Conservation (phyloP, 2,113 vertebrate genomes). For the Proterorhinus semilunaris region DNA sequence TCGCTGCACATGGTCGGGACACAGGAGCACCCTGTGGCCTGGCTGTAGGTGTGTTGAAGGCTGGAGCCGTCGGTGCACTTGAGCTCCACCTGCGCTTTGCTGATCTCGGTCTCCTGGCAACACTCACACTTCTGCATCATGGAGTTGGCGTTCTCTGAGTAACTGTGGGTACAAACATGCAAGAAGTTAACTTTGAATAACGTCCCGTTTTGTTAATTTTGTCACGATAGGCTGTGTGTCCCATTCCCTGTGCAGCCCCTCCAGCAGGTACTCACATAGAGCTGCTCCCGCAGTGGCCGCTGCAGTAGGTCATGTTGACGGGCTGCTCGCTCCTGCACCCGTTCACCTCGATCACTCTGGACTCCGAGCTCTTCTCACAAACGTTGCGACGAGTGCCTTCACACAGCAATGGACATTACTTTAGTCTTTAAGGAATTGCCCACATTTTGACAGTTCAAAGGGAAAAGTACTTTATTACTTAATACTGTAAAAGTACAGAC, state of each 20-base stretch:
- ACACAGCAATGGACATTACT: neutral
- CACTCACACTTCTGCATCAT: conserved; percentile 79
- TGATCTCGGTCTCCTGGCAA: conserved; percentile 78
- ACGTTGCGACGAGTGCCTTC: conserved; percentile 53
- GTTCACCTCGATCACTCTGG: conserved; percentile 58
- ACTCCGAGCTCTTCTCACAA: conserved; percentile 69
- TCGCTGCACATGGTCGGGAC: neutral
- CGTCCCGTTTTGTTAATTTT: too few species aligned
- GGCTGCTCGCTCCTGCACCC: conserved; percentile 70
- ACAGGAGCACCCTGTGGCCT: conserved; percentile 79
- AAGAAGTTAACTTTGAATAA: too few species aligned
- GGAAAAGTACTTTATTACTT: too few species aligned
- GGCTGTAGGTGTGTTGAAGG: conserved; percentile 67
- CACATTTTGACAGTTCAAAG: too few species aligned
- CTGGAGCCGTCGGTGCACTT: conserved; percentile 72
- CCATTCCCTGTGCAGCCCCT: too few species aligned
- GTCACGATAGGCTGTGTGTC: too few species aligned
- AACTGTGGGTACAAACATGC: conserved; percentile 70
- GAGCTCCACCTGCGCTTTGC: conserved; percentile 69
- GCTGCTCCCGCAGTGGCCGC: conserved; percentile 79
- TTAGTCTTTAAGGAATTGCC: too few species aligned
- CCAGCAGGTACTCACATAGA: conserved; percentile 80
- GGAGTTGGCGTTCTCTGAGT: conserved; percentile 76
- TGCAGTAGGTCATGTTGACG: conserved; percentile 79
- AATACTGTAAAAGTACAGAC: too few species aligned